Evolutionary conservation across 2,888 invertebrate genomes (phyloP), one percentile per base, ranked within the genome.

Genomic region (Rotaria socialis): DNA sequence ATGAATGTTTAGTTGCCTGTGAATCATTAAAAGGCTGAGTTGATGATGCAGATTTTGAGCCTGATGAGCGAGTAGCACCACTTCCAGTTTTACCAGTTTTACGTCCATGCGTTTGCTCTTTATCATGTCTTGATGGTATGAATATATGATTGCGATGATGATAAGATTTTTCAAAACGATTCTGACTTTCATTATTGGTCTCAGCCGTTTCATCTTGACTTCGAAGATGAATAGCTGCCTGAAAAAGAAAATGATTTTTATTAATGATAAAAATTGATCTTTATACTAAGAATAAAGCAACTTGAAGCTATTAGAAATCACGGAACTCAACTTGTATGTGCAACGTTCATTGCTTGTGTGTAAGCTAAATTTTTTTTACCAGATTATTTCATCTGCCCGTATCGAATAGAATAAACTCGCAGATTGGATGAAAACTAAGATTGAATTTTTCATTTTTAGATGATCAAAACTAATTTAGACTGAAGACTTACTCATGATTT

Each of bases 61-160:
- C 14, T 24, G 24, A 0, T 80, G 11, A 47, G n/a, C 80, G 80
- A 14, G 4, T 1, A n/a, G 22, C 11, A 80, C 14, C 16, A n/a
- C n/a, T n/a, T 47, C 47, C 14, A 4, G 10, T 47, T 47, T 80
- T 80, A 24, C 80, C 47, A 47, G 24, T 10, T n/a, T 47, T 80
- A 11, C 80, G 80, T 80, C n/a, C 47, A n/a, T 80, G 80, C 2
- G 3, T 4, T 47, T 80, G 43, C 11, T 43, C 47, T 47, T 43
- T 80, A 47, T 80, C 80, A 11, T n/a, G 22, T 80, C 47, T 80
- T 43, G 80, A n/a, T 80, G 80, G 47, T 11, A 80, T 80, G 19
- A 47, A 80, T 47, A 80, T 47, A n/a, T 47, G 43, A 80, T 47
- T 80, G 47, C 80, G 80, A 80, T 80, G 80, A 80, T 80, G 80